A percentile compares a stretch with the other conserved stretches of the same genome.
Conservation (phyloP, 2,113 vertebrate genomes). For the Toxostoma redivivum region DNA sequence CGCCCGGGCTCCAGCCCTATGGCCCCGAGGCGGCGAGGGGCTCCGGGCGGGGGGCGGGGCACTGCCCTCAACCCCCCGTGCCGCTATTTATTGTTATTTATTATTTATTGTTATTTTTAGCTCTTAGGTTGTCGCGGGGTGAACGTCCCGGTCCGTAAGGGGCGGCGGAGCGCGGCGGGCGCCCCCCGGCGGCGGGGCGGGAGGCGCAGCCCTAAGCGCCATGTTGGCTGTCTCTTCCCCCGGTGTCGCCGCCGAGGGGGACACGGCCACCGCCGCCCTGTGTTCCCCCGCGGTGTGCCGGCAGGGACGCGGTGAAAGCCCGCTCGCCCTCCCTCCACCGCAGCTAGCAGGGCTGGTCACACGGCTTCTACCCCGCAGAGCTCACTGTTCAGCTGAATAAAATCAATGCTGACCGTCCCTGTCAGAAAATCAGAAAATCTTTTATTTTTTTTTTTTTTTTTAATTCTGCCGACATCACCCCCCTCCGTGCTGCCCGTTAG, state of each 20-base stretch:
- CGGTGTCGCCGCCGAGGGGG: neutral
- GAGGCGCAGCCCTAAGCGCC: neutral
- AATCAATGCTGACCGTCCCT: neutral
- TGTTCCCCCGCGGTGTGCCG: neutral
- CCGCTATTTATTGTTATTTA: neutral
- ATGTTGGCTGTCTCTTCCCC: conserved; percentile 16
- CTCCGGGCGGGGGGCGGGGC: neutral
- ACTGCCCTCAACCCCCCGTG: neutral
- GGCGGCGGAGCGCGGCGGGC: neutral
- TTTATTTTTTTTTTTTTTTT: neutral
- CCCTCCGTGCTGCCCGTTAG: neutral
- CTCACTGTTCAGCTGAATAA: neutral
- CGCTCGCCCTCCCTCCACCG: neutral
- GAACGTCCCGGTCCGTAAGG: too few relatives aligned
- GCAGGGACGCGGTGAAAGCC: neutral
- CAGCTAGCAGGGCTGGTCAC: neutral
- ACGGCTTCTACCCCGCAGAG: neutral
- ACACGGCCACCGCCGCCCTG: neutral
- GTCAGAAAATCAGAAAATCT: neutral
- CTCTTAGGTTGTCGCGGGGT: neutral
- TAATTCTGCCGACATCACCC: neutral
- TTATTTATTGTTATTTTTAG: neutral
- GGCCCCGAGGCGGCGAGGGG: neutral
- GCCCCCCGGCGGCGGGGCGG: neutral
- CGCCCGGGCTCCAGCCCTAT: neutral